These are phyloP conservation scores for Pseudorectes ferrugineus DNA, from an alignment of 2,113 vertebrate species.

Conservation along the genomic window DNA sequence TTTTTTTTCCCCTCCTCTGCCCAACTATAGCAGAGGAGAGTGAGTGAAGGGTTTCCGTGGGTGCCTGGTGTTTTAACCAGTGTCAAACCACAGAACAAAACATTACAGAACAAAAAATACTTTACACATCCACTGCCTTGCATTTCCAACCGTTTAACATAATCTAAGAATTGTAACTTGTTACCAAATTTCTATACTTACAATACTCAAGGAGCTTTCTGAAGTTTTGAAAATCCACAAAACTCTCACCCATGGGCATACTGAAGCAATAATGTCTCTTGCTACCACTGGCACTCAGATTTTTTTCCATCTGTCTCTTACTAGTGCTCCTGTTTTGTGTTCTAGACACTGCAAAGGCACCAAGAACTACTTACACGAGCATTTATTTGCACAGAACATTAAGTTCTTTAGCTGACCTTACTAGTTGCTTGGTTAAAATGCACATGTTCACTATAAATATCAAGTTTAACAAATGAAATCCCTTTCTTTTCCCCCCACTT, in stretches of 20 bases:
- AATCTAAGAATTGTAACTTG: neutral
- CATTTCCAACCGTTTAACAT: neutral
- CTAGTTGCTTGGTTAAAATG: neutral
- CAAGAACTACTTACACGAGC: neutral
- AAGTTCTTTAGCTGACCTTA: neutral
- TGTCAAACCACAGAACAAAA: neutral
- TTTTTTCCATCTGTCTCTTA: neutral
- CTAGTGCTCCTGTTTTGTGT: neutral
- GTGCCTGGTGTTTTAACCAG: neutral
- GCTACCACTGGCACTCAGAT: neutral
- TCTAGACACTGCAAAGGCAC: neutral
- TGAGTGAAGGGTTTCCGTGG: neutral
- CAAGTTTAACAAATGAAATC: neutral
- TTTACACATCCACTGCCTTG: neutral
- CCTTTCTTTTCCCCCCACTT: rapidly evolving
- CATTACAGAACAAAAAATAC: neutral
- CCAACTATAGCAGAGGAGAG: neutral
- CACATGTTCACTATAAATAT: neutral
- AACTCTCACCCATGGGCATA: neutral
- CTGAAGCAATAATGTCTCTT: neutral
- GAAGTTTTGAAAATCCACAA: neutral
- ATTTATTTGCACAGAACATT: neutral
- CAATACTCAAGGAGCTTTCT: neutral
- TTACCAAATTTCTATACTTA: neutral
- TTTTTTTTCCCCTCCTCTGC: neutral